phyloP scores from a whole-genome alignment of 2,797 vertebrate genomes.

The Alauda arvensis region DNA sequence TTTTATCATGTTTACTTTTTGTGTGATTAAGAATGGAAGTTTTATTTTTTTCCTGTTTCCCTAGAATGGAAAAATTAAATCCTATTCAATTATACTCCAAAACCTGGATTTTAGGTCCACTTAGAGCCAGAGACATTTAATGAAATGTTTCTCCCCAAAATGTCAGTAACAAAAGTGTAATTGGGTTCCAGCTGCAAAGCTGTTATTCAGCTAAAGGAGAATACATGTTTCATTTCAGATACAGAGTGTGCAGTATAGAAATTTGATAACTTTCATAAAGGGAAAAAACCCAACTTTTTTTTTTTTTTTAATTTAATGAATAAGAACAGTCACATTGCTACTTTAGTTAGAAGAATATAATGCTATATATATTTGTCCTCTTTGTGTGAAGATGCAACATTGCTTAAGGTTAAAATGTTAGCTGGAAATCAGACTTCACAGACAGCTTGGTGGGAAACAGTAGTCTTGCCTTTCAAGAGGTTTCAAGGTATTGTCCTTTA shows the following conservation, averaged over 20 bases:
- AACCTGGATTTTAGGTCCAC: neutral
- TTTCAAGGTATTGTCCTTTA: neutral
- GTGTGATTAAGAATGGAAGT: neutral
- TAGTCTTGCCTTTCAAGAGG: neutral
- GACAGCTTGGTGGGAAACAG: neutral
- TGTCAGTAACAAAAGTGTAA: neutral
- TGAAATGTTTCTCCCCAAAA: neutral
- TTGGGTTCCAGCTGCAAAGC: neutral
- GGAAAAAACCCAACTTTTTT: neutral
- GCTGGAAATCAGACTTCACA: neutral
- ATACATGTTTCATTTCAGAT: neutral
- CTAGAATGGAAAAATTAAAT: neutral
- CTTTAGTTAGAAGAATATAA: neutral
- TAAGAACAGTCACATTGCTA: neutral
- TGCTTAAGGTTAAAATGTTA: neutral
- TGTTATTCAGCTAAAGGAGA: neutral
- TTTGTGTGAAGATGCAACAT: accelerated
- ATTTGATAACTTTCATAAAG: neutral
- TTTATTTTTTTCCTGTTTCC: neutral
- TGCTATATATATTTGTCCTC: neutral
- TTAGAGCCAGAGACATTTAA: neutral
- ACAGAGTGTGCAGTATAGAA: neutral
- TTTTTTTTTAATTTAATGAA: neutral
- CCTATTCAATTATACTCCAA: neutral
- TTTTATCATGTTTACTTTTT: neutral